A percentile compares a stretch with the other conserved stretches of the same genome.
Conservation (phyloP, 2,888 invertebrate genomes). For the Rambutsinella grinnellia region DNA sequence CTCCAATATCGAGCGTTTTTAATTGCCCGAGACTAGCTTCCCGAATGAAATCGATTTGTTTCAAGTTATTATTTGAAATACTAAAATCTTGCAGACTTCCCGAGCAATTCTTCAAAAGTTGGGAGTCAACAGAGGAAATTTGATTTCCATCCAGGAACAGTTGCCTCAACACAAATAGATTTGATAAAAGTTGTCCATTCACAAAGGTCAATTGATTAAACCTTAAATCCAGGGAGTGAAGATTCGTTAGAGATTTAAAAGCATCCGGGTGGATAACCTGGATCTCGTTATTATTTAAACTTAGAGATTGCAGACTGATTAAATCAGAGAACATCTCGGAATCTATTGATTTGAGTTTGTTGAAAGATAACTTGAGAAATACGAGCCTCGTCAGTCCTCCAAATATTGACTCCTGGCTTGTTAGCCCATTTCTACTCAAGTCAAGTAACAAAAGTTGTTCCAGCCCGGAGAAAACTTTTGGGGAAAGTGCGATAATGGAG, state of each 20-base stretch:
- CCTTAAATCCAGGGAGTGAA: constrained; percentile 90
- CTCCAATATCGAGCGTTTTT: constrained; percentile 90
- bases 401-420: constrained; percentile 82
- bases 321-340: constrained; percentile 88
- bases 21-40: constrained; percentile 76
- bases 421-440: constrained; percentile 80
- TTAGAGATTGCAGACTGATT: constrained; percentile 87
- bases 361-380: constrained; percentile 83
- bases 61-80: constrained; percentile 86
- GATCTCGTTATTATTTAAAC: constrained; percentile 88
- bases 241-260: constrained; percentile 87
- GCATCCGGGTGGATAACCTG: constrained; percentile 89
- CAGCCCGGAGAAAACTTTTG: constrained; percentile 71
- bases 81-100: constrained; percentile 88
- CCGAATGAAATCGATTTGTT: constrained; percentile 81
- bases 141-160: constrained; percentile 88
- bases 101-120: constrained; percentile 79
- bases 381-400: constrained; percentile 80
- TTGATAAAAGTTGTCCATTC: constrained; percentile 85
- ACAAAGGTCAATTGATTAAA: constrained; percentile 87
- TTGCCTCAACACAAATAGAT: constrained; percentile 85
- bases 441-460: constrained; percentile 70
- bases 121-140: constrained; percentile 81
- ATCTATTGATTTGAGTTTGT: constrained; percentile 86
- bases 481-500: constrained; percentile 84